Conservation (phyloP, 2,888 invertebrate species). For the Meganola albula region DNA sequence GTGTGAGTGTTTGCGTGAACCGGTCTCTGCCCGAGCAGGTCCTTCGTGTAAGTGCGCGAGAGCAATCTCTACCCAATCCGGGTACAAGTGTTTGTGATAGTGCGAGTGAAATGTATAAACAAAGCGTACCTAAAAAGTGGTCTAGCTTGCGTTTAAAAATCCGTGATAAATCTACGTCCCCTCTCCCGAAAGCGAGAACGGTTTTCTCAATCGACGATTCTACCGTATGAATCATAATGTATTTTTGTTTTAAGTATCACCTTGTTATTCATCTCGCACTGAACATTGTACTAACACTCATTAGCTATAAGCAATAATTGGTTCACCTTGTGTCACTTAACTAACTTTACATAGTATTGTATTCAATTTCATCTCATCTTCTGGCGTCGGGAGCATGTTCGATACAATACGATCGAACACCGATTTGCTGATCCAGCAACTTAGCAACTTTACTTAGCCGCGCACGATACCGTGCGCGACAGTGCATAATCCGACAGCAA, state of each 20-base stretch:
- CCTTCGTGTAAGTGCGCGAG: neutral
- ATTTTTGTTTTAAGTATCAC: neutral
- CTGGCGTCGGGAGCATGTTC: neutral
- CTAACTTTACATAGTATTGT: neutral
- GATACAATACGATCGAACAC: neutral
- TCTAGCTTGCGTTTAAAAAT: neutral
- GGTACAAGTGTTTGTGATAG: neutral
- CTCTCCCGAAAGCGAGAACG: neutral
- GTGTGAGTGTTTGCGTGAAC: neutral
- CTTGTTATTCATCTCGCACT: neutral
- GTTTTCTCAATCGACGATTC: neutral
- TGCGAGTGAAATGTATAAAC: neutral
- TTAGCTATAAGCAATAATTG: neutral
- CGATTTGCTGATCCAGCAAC: neutral
- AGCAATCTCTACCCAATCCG: neutral
- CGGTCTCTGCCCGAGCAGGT: neutral
- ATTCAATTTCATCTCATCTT: neutral
- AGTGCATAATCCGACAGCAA: neutral
- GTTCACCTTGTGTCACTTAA: neutral
- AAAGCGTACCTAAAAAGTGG: neutral
- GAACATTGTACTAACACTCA: neutral
- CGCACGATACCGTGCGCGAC: neutral
- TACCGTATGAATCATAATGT: neutral
- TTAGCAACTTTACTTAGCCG: neutral
- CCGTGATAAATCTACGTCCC: neutral